Conservation (phyloP, 1,140 invertebrate genomes). For the Hypsibius dujardini region DNA sequence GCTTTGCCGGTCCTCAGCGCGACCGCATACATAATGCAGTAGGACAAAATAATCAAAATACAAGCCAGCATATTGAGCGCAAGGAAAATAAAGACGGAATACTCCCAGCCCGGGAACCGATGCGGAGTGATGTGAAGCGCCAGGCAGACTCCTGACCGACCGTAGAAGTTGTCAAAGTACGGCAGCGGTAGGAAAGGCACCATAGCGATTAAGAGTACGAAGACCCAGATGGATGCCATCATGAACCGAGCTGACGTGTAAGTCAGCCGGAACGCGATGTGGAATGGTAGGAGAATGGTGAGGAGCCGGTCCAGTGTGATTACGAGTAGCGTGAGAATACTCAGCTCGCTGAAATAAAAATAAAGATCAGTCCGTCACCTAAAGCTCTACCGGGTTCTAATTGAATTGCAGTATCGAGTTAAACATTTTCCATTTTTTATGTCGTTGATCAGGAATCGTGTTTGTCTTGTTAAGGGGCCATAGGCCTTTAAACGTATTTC, state of each 20-base stretch:
- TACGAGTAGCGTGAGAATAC: conserved; percentile 42
- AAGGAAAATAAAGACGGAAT: conserved; percentile 42
- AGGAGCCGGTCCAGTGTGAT: conserved; percentile 42
- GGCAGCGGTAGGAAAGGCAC: conserved; percentile 35
- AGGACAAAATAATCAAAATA: conserved; percentile 31
- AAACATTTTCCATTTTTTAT: too few species aligned
- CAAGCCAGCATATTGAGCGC: conserved; percentile 34
- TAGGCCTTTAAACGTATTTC: too few species aligned
- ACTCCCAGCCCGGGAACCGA: conserved; percentile 42
- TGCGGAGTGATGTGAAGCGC: conserved; percentile 41
- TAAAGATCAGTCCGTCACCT: too few species aligned
- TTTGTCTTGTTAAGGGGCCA: too few species aligned
- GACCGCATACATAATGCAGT: conserved; percentile 33
- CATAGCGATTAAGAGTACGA: conserved; percentile 34
- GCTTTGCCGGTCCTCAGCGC: conserved; percentile 30
- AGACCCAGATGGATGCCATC: conserved; percentile 37
- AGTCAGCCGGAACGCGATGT: conserved; percentile 28
- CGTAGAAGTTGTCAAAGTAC: conserved; percentile 41
- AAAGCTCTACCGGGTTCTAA: too few species aligned
- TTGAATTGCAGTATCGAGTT: too few species aligned
- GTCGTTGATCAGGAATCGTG: too few species aligned
- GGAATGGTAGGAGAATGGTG: conserved; percentile 40
- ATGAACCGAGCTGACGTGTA: conserved; percentile 33
- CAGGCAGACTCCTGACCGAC: conserved; percentile 42
- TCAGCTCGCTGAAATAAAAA: conserved; percentile 38